These are phyloP conservation scores for Coptotermes formosanus DNA, from an alignment of 1,140 invertebrate genomes.

Conservation along the genomic window DNA sequence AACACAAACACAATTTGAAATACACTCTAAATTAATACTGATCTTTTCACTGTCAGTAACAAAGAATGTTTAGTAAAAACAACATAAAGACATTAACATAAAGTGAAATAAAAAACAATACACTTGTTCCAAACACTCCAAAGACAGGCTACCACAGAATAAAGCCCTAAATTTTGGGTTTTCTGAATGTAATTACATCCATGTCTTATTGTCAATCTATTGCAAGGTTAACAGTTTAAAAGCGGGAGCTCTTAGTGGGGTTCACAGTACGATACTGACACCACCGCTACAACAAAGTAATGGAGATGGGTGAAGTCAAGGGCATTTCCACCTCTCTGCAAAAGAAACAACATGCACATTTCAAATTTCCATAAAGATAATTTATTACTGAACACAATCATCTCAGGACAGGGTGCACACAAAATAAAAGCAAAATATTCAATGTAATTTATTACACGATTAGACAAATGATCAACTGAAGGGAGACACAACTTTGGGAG, in stretches of 20 bases:
- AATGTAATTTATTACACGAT: conserved; percentile 36
- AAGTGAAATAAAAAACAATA: too few relatives aligned
- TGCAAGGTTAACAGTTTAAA: background rate
- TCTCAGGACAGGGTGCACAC: conserved; percentile 6
- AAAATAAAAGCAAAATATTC: conserved; percentile 27
- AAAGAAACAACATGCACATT: conserved; percentile 6
- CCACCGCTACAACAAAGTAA: too few relatives aligned
- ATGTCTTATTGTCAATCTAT: background rate
- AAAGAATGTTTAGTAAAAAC: too few relatives aligned
- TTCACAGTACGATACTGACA: background rate
- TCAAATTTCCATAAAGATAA: conserved; percentile 16
- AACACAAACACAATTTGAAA: too few relatives aligned
- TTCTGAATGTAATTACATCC: background rate
- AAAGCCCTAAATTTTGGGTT: background rate
- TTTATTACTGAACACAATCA: conserved; percentile 16
- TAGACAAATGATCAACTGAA: conserved; percentile 31
- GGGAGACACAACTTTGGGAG: conserved; percentile 31
- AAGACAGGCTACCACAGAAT: background rate
- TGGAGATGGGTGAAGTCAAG: background rate
- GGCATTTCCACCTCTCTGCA: background rate
- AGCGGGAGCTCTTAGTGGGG: background rate
- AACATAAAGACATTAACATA: too few relatives aligned
- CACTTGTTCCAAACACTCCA: too few relatives aligned
- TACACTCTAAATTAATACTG: too few relatives aligned
- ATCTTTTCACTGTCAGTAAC: too few relatives aligned